Evolutionary conservation across 2,797 vertebrate species (phyloP).

Genomic region (Chiroxiphia lanceolata): DNA sequence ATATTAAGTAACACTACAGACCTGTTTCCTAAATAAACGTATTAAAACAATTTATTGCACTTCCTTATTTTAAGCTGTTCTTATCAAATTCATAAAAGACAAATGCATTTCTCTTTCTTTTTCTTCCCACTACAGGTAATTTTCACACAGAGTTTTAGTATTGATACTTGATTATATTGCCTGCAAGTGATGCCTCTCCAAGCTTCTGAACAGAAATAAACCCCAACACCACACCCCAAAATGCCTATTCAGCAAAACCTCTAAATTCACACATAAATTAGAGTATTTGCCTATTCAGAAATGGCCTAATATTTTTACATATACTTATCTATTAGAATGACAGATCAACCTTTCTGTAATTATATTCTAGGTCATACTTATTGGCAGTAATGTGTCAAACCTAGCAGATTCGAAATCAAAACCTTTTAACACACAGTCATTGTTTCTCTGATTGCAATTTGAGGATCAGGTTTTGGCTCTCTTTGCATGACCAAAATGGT

Average conservation of each 20-base stretch:
- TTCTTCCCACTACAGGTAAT: neutral
- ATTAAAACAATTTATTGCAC: neutral
- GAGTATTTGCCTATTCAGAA: neutral
- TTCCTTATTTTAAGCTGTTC: neutral
- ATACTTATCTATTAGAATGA: neutral
- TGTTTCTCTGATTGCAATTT: neutral
- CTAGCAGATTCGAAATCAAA: neutral
- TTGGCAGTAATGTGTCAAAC: neutral
- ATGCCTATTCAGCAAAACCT: accelerated
- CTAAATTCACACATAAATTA: neutral
- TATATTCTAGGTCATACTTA: neutral
- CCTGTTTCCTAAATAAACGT: neutral
- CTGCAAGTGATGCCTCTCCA: neutral
- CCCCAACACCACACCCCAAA: accelerated
- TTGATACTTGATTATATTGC: neutral
- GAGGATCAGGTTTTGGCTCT: neutral
- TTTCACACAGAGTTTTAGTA: neutral
- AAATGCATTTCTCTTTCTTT: neutral
- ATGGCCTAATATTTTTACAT: neutral
- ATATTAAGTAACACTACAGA: neutral
- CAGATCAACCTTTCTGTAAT: neutral
- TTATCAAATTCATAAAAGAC: neutral
- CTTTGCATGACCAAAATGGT: neutral
- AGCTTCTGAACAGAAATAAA: neutral
- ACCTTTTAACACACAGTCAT: neutral